Base-by-base conservation (phyloP, 2,888 invertebrate species). In the Athalia cordata region DNA sequence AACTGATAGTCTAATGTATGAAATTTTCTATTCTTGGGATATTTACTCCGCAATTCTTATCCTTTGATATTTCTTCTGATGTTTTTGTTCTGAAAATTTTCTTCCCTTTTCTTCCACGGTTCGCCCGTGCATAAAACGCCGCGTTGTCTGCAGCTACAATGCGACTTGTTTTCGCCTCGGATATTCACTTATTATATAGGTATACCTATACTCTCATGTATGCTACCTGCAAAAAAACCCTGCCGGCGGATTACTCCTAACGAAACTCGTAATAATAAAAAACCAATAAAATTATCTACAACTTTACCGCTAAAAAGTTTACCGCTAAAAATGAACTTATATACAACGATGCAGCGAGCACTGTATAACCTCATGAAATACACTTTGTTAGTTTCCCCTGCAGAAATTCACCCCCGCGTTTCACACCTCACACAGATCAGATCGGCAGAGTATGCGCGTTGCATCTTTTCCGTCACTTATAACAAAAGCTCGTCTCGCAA, bases 251-350 rank as follows among this genome's bases (percentile, higher is more conserved):
- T 85, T 85, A 86, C 85, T 84, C 81, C 82, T 84, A 85, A 86
- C 84, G 86, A 83, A 82, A 82, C 82, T 83, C 80, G 80, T 81
- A 82, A 81, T 29, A 29, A 29, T 80, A 77, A 81, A 80, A 80
- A 80, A 82, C 82, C 85, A 85, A 86, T 86, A 84, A 86, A 86
- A 86, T 86, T 86, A 86, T 85, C 82, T 29, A 29, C 29, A 86
- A 86, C 82, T 86, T 84, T 82, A 68, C 5, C 59, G 68, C 65
- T 74, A 77, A 81, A 82, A 81, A 81, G 77, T 82, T 82, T 80
- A 79, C 78, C 79, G 78, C 80, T 81, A 81, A 81, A 82, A 81
- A 82, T 81, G 77, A 79, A 81, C 80, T 80, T 52, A 43, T 52
- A 43, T 11, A 29, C 43, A 65, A n/a, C 64, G 43, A 11, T 50